Base-by-base conservation (phyloP, 2,113 vertebrate genomes). In the Salvator merianae region DNA sequence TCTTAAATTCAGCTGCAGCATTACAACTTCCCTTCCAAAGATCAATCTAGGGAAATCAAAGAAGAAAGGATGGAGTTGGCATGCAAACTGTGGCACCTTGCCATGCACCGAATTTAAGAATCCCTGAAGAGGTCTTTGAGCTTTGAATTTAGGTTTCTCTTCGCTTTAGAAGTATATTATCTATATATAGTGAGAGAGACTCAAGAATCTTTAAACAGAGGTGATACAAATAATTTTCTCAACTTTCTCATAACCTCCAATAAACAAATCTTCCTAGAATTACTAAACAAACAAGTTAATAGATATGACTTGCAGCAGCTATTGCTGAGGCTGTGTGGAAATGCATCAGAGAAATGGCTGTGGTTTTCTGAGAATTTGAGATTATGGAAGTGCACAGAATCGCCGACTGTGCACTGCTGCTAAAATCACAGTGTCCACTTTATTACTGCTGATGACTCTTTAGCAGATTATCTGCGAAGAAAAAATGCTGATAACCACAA, bases 301-400 rank as follows among this genome's bases (percentile, higher is more conserved):
- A 90, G 22, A 75, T 91, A 92, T 89, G 84, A 77, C 84, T 82
- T 94, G 90, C 87, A 82, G 83, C 76, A 88, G 79, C 87, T 79
- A 76, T 2, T 91, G 89, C 91, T 94, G 91, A 90, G 85, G 92
- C 92, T 93, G 90, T 73, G 1, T 36, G 68, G 47, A 40, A 5
- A 50, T 47, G 40, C 18, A 9, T 77, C 16, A 43, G n/a, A 78
- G 65, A 26, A 59, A 43, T 0, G 69, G 55, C 75, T 82, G 53
- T 84, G 65, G 74, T 81, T 87, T 74, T 80, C 72, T 16, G 16
- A 30, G 77, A 77, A 81, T 62, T 71, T 30, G 24, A 26, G 2
- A 77, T 93, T 90, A 92, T 82, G 82, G 86, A 88, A 80, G 88
- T 80, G 85, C 79, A 55, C 22, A 3, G 0, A 30, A 82, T 14